Base-by-base conservation (phyloP, 2,113 vertebrate species). In the Brachyhypopomus occidentalis region DNA sequence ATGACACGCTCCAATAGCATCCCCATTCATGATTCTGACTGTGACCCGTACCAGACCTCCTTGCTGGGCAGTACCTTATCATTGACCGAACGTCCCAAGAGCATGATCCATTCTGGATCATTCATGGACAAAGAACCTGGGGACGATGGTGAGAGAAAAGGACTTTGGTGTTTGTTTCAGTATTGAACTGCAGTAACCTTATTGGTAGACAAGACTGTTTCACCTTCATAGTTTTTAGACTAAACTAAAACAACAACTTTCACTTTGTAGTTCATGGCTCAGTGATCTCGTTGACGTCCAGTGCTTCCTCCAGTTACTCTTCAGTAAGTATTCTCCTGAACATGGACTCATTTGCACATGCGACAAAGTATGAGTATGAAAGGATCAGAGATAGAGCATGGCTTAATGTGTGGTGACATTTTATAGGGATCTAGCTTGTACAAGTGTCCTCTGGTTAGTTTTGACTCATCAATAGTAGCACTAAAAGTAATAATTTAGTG, bases 1-100 rank as follows among this genome's bases (percentile, higher is more conserved):
- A 98, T 99, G 94, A 97, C 94, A 85, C 96, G 97, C 75, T 99
- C 97, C 90, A 99, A 97, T 94, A 98, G 97, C 93, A 99, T 98
- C 89, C 97, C 97, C 38, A 94, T 96, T 72, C 97, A 97, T 4
- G 97, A 99, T 66, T 93, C 95, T 84, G 94, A 96, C 80, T 93
- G 96, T 86, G 97, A 98, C 88, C 93, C 97, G 83, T 97, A 95
- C 82, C 93, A 93, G 80, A 93, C 92, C 0, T 96, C 96, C 63
- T 96, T 95, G 22, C 92, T 95, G 90, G 97, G 97, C 88, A 98
- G 97, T 94, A 97, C 95, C 17, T 88, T 99, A 84, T 99, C 97
- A 27, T 91, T 98, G 92, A 95, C 95, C 0, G 97, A 99, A 81
- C 95, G 96, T 75, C 92, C 97, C 84, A 97, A 97, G 91, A 97